Conservation (phyloP, 2,797 vertebrate genomes). For the Decapterus maruadsi region DNA sequence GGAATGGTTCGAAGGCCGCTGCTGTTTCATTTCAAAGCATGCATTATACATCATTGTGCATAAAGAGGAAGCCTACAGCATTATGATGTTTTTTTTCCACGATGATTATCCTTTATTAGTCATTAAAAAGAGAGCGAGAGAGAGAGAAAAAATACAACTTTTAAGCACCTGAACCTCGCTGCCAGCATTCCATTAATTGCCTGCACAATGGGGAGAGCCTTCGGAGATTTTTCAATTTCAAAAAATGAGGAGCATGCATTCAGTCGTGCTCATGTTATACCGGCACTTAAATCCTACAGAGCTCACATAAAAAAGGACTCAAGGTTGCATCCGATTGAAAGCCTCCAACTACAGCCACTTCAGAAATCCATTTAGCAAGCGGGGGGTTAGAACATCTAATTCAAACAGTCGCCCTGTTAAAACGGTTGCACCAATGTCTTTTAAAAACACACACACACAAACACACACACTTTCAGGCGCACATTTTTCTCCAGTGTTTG, state of each 20-base stretch:
- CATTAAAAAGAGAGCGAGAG: slow-evolving; percentile 83
- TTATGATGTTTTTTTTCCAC: slow-evolving; percentile 83
- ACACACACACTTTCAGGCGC: slow-evolving; percentile 57
- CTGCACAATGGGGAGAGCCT: slow-evolving; percentile 87
- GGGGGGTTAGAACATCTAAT: slow-evolving; percentile 84
- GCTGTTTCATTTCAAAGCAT: slow-evolving; percentile 88
- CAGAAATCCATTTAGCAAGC: slow-evolving; percentile 86
- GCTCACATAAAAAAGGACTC: slow-evolving; percentile 90
- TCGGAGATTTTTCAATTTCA: slow-evolving; percentile 89
- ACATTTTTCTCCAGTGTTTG: slow-evolving; percentile 70
- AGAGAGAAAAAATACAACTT: slow-evolving; percentile 80
- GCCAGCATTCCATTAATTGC: slow-evolving; percentile 90
- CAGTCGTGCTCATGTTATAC: slow-evolving; percentile 88
- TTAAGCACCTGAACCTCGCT: slow-evolving; percentile 89
- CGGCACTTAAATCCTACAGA: slow-evolving; percentile 90
- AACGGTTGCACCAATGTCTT: slow-evolving; percentile 82
- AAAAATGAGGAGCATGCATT: slow-evolving; percentile 88
- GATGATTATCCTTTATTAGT: slow-evolving; percentile 89
- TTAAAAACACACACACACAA: slow-evolving; percentile 74
- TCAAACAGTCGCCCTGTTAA: slow-evolving; percentile 86
- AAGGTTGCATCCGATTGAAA: slow-evolving; percentile 88
- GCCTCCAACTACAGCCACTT: slow-evolving; percentile 83
- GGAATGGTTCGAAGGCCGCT: slow-evolving; percentile 85
- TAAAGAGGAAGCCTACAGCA: slow-evolving; percentile 88
- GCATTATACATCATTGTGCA: slow-evolving; percentile 89